Base-by-base conservation (phyloP, 2,113 vertebrate species). In the Sapayoa aenigma region DNA sequence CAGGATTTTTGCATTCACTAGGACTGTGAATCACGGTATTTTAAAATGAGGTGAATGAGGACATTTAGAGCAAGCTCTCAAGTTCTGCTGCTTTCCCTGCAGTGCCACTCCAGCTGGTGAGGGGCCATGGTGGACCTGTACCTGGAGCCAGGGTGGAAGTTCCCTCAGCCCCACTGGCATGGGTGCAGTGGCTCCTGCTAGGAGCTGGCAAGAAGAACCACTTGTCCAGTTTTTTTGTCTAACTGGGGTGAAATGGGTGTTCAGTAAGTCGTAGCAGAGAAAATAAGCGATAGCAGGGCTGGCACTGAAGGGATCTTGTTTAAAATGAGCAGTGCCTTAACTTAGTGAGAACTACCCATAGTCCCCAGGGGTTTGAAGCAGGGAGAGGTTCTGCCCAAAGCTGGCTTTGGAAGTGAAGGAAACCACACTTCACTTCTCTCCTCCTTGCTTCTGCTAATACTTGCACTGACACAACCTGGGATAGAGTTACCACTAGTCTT, bases 41-140 rank as follows among this genome's bases (percentile, higher is more conserved):
- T 59, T 46, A 37, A 77, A 94, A 55, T 0, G 1, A 59, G 31
- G 28, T 19, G n/a, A 41, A 39, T 2, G 56, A 46, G 0, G 5
- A 74, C 31, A 9, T 27, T 67, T 37, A 55, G 3, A 4, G 39
- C 28, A 47, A 84, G 37, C n/a, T 49, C 87, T 81, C 60, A 28
- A 4, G 3, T 77, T 44, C 33, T 42, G 52, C 33, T 74, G 72
- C 63, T 42, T 27, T 60, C 35, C 39, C 30, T 12, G 33, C 55
- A 41, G 46, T 2, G 18, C 14, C 7, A 49, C 7, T 68, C 0
- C 9, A 41, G 39, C 44, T 41, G 6, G 14, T 16, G 23, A n/a
- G 15, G 37, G 47, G 21, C 50, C 42, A 35, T 2, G 37, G 17
- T 23, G 73, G 50, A 62, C 42, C 50, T 9, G n/a, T 39, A 30